A percentile compares a stretch with the other conserved stretches of the same genome.
Conservation (phyloP, 2,797 vertebrate species). For the Todus mexicanus region DNA sequence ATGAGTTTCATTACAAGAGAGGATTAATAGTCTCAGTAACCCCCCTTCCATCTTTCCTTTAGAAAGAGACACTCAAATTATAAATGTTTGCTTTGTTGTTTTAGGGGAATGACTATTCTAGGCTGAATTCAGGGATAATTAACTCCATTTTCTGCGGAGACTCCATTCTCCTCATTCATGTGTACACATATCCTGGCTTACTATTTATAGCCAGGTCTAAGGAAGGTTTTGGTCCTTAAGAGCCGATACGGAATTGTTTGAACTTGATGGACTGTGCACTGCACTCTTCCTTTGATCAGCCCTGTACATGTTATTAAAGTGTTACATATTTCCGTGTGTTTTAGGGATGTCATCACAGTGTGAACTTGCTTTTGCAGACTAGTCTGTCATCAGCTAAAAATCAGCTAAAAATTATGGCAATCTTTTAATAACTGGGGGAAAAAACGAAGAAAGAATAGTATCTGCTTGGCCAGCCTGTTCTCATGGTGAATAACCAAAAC, state of each 20-base stretch:
- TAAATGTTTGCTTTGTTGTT: background rate
- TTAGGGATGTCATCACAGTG: background rate
- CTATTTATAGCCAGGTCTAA: background rate
- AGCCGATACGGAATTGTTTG: background rate
- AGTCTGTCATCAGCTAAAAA: background rate
- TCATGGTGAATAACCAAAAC: background rate
- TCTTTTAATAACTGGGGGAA: background rate
- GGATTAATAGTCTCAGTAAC: constrained; percentile 27
- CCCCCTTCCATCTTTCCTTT: background rate
- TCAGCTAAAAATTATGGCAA: background rate
- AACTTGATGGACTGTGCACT: background rate
- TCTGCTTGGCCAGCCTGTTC: background rate
- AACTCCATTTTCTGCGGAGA: background rate
- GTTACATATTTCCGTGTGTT: rapidly evolving
- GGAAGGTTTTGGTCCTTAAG: background rate
- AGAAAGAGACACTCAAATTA: background rate
- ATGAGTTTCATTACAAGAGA: constrained; percentile 31
- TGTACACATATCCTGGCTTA: background rate
- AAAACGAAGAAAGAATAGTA: background rate
- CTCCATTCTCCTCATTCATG: background rate
- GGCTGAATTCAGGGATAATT: constrained; percentile 15
- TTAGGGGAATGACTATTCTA: constrained; percentile 5
- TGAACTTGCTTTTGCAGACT: background rate
- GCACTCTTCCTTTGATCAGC: background rate
- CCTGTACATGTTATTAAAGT: background rate